These are phyloP conservation scores for Scalopus aquaticus DNA, from an alignment of 2,113 vertebrate genomes.

Conservation along the genomic window DNA sequence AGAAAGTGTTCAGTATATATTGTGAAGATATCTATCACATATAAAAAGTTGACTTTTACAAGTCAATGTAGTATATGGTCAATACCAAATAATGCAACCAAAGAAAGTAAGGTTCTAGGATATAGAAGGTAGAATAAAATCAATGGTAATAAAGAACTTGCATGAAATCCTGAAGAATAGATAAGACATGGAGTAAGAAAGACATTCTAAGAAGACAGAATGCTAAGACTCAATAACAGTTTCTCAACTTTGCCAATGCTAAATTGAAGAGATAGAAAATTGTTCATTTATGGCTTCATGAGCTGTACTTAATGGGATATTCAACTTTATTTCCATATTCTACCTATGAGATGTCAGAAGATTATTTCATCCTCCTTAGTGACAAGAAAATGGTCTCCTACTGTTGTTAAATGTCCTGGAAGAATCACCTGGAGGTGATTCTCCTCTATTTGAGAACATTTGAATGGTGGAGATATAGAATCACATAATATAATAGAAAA, in stretches of 20 bases:
- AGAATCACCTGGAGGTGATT: not conserved
- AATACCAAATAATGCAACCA: not conserved
- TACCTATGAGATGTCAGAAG: not conserved
- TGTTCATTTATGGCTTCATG: not conserved
- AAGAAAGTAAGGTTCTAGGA: not conserved
- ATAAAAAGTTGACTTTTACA: not conserved
- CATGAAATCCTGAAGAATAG: not conserved
- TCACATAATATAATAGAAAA: not conserved
- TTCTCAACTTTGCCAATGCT: not conserved
- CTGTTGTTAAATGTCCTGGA: not conserved
- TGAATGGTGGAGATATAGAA: not conserved
- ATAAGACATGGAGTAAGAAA: not conserved
- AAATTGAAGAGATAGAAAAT: not conserved
- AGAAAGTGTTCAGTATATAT: not conserved
- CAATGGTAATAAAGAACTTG: not conserved
- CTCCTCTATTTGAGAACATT: not conserved
- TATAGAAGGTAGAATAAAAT: not conserved
- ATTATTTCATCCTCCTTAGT: not conserved
- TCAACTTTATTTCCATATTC: not conserved
- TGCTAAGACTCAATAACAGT: not conserved
- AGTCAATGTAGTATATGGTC: not conserved
- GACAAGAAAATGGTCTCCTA: not conserved
- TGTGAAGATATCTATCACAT: not conserved
- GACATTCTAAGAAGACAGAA: not conserved
- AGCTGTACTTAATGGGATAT: not conserved